phyloP scores from a whole-genome alignment of 2,888 invertebrate species.

The Polymixis lichenea region DNA sequence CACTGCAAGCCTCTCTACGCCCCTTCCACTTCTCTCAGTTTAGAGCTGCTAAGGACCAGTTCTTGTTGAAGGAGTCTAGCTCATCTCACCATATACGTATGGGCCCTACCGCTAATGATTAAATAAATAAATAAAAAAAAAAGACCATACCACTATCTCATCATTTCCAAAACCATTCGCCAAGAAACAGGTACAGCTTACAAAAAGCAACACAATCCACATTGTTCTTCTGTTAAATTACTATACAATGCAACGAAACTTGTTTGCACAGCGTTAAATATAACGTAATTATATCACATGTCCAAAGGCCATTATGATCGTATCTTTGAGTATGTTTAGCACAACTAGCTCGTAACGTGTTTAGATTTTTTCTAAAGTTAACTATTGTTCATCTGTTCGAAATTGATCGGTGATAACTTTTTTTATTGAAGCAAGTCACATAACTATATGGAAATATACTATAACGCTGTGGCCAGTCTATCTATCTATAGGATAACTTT shows the following conservation, averaged over 20 bases:
- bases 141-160: slow-evolving; percentile 25
- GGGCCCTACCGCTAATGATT: too few species aligned
- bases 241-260: neutral
- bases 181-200: slow-evolving; percentile 10
- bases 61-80: too few species aligned
- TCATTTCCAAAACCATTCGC: slow-evolving; percentile 20
- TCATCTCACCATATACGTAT: too few species aligned
- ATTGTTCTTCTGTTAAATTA: slow-evolving; percentile 13
- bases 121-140: too few species aligned
- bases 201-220: slow-evolving; percentile 15
- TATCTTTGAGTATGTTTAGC: slow-evolving; percentile 19
- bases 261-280: slow-evolving; percentile 26
- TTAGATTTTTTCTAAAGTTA: slow-evolving; percentile 22
- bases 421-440: neutral
- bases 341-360: neutral
- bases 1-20: too few species aligned
- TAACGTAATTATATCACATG: slow-evolving; percentile 23
- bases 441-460: neutral
- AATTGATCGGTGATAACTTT: neutral
- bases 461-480: too few species aligned
- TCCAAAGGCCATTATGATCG: slow-evolving; percentile 35
- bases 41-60: too few species aligned
- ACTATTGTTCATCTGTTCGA: slow-evolving; percentile 15
- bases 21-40: too few species aligned
- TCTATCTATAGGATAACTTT: too few species aligned